Evolutionary conservation across 2,113 vertebrate species (phyloP).

Genomic region (Ictidomys tridecemlineatus): DNA sequence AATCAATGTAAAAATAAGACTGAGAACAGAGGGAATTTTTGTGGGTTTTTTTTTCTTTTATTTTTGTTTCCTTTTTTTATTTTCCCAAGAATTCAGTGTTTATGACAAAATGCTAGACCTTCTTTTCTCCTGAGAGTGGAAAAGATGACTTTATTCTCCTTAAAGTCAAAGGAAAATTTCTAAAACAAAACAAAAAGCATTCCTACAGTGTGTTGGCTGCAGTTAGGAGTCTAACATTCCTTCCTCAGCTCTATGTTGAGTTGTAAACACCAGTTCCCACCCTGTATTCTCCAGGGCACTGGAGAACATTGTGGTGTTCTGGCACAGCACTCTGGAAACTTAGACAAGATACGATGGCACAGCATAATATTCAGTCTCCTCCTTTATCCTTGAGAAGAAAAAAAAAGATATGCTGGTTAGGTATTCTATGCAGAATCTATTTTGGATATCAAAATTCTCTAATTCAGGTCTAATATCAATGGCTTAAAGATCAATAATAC

Average conservation of each 20-base stretch:
- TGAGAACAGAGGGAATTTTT: not conserved
- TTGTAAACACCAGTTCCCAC: not conserved
- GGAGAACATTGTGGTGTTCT: not conserved
- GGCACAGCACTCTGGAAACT: not conserved
- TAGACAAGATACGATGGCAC: not conserved
- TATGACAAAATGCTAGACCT: not conserved
- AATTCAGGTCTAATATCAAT: not conserved
- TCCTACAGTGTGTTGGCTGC: not conserved
- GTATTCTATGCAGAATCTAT: not conserved
- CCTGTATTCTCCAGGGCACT: not conserved
- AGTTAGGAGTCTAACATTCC: not conserved
- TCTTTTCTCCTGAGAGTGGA: not conserved
- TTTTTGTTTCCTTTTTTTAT: no score
- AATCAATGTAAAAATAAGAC: not conserved
- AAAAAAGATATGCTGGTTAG: not conserved
- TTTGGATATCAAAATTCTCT: not conserved
- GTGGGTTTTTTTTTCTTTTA: no score
- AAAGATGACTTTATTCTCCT: not conserved
- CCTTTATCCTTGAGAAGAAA: not conserved
- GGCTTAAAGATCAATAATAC: not conserved
- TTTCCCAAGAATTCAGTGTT: not conserved
- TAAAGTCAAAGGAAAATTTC: not conserved
- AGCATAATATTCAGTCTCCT: not conserved
- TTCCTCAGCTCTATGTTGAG: not conserved
- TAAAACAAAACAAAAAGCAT: not conserved